These are phyloP conservation scores for Patella ulyssiponensis DNA, from an alignment of 2,888 invertebrate species.

Conservation along the genomic window DNA sequence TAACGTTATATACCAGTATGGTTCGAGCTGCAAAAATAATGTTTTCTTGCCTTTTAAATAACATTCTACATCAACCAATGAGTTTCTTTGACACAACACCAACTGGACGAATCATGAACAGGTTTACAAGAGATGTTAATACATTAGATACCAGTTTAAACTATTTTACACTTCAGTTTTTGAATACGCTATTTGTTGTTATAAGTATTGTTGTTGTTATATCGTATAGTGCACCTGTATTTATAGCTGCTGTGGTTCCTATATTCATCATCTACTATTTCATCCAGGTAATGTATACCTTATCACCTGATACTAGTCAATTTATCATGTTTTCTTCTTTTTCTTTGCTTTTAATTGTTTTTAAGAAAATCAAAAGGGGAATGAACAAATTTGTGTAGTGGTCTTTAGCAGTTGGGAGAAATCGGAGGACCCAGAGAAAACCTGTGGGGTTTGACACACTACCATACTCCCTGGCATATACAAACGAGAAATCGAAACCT, in stretches of 20 bases:
- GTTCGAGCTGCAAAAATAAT: slow-evolving; percentile 58
- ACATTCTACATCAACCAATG: slow-evolving; percentile 63
- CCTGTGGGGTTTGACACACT: too few relatives aligned
- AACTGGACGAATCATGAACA: slow-evolving; percentile 70
- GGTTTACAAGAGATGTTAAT: slow-evolving; percentile 55
- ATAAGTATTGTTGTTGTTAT: slow-evolving; percentile 68
- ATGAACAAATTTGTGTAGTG: too few relatives aligned
- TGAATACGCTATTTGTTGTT: slow-evolving; percentile 52
- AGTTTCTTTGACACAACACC: slow-evolving; percentile 72
- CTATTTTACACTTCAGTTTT: slow-evolving; percentile 39
- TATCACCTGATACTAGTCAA: neutral
- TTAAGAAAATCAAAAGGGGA: too few relatives aligned
- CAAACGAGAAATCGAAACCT: too few relatives aligned
- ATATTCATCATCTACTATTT: slow-evolving; percentile 66
- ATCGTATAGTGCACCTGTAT: slow-evolving; percentile 65
- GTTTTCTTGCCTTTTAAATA: slow-evolving; percentile 52
- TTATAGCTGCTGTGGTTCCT: slow-evolving; percentile 60
- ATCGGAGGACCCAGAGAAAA: too few relatives aligned
- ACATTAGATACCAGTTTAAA: slow-evolving; percentile 51
- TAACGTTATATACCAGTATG: slow-evolving; percentile 52
- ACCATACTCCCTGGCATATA: too few relatives aligned
- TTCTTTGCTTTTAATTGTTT: too few relatives aligned
- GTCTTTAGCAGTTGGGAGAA: too few relatives aligned
- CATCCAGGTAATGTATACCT: slow-evolving; percentile 60
- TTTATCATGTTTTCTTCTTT: too few relatives aligned